Percentiles rank a stretch among this genome's conserved stretches.
These are phyloP conservation scores for Podarcis lilfordi DNA, from an alignment of 2,797 vertebrate genomes.

Conservation along the genomic window DNA sequence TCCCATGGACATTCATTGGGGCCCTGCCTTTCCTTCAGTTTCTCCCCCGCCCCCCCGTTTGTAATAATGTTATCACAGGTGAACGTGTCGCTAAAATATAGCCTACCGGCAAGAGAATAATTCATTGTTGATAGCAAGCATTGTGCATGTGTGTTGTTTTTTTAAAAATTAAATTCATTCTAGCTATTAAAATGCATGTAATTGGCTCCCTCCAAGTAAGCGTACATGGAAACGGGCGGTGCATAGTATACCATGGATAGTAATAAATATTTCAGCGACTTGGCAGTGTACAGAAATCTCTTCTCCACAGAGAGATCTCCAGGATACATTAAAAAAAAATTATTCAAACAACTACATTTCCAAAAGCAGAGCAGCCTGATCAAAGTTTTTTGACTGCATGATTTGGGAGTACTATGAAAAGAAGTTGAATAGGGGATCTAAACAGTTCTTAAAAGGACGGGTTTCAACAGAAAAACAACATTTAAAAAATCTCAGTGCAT, in stretches of 20 bases:
- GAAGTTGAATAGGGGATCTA: neutral
- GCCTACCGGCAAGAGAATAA: neutral
- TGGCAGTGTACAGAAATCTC: neutral
- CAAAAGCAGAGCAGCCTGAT: neutral
- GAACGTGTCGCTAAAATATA: too few species aligned
- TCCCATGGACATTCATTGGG: too few species aligned
- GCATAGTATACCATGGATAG: too few species aligned
- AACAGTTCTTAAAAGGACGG: neutral
- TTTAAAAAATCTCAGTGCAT: neutral
- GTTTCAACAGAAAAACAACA: neutral
- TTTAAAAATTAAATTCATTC: neutral
- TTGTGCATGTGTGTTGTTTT: neutral
- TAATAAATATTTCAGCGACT: neutral
- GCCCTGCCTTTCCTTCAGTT: neutral
- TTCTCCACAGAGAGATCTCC: too few species aligned
- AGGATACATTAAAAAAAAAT: too few species aligned
- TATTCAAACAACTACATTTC: neutral
- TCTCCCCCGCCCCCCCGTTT: neutral
- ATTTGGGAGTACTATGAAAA: neutral
- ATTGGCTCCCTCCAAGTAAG: neutral
- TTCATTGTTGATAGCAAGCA: neutral
- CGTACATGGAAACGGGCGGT: neutral
- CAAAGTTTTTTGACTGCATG: neutral
- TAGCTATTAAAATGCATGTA: neutral
- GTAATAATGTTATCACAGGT: neutral